Conservation (phyloP, 2,888 invertebrate genomes). For the Dusona sp. region DNA sequence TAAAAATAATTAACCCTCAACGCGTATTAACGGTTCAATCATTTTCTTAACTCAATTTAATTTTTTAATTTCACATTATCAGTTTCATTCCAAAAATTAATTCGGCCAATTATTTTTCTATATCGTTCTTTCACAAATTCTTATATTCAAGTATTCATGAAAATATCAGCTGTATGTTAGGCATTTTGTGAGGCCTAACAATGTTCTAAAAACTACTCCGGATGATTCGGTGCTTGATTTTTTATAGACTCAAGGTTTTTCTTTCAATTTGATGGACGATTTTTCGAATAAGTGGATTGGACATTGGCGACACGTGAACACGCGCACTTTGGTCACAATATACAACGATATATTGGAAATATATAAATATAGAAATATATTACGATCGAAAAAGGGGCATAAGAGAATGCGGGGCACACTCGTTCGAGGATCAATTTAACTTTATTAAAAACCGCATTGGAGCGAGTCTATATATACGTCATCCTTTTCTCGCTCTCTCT, state of each 20-base stretch:
- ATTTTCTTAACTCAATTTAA: too few relatives aligned
- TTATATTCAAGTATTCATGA: not conserved
- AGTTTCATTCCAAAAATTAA: too few relatives aligned
- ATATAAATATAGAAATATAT: conserved; percentile 38
- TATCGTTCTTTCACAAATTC: too few relatives aligned
- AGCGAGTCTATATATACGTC: conserved; percentile 45
- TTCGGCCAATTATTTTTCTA: too few relatives aligned
- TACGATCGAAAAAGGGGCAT: conserved; percentile 27
- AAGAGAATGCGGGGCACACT: conserved; percentile 59
- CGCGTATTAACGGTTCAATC: too few relatives aligned
- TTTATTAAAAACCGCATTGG: conserved; percentile 72
- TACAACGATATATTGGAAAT: conserved; percentile 40
- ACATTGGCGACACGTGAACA: conserved; percentile 52
- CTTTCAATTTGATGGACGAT: conserved; percentile 42
- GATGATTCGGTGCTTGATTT: not conserved
- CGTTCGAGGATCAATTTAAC: conserved; percentile 71
- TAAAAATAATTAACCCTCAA: too few relatives aligned
- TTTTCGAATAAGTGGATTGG: conserved; percentile 61
- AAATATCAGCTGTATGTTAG: too few relatives aligned
- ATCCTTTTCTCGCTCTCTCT: conserved; percentile 40
- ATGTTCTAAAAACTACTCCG: conserved; percentile 3
- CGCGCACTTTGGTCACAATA: conserved; percentile 44
- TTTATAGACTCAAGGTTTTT: conserved; percentile 38
- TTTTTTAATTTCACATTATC: too few relatives aligned
- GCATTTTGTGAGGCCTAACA: not conserved